phyloP scores from a whole-genome alignment of 2,797 vertebrate species.

The Mormyrops boulengeri region DNA sequence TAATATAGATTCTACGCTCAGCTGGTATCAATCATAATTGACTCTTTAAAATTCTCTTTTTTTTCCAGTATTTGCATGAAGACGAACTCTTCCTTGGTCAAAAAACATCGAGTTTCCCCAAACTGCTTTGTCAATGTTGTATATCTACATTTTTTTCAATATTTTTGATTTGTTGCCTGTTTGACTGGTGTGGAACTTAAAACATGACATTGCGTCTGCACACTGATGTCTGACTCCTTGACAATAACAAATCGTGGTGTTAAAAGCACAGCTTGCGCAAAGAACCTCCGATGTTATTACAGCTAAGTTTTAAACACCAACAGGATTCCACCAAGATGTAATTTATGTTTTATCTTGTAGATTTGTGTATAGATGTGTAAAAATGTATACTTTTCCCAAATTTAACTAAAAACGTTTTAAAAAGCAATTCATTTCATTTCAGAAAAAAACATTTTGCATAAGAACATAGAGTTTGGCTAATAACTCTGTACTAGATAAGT shows the following conservation, averaged over 20 bases:
- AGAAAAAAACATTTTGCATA: background rate
- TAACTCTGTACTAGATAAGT: background rate
- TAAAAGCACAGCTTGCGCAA: background rate
- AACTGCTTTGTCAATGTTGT: background rate
- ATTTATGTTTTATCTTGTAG: background rate
- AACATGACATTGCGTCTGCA: background rate
- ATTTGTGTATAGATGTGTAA: background rate
- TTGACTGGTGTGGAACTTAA: constrained; percentile 1
- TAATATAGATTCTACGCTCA: background rate
- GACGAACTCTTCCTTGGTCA: background rate
- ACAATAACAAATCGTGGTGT: background rate
- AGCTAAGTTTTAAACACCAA: background rate
- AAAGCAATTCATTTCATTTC: background rate
- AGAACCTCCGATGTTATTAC: background rate
- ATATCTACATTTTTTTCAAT: background rate
- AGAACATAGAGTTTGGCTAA: background rate
- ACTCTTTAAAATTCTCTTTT: background rate
- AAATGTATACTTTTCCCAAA: background rate
- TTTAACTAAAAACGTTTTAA: background rate
- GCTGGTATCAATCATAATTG: background rate
- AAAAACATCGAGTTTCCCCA: background rate
- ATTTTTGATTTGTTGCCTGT: background rate
- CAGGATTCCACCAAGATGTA: background rate
- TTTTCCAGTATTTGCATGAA: constrained; percentile 10
- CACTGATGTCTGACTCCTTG: background rate